These are phyloP conservation scores for Berghia stephanieae DNA, from an alignment of 1,140 invertebrate species.

Conservation along the genomic window DNA sequence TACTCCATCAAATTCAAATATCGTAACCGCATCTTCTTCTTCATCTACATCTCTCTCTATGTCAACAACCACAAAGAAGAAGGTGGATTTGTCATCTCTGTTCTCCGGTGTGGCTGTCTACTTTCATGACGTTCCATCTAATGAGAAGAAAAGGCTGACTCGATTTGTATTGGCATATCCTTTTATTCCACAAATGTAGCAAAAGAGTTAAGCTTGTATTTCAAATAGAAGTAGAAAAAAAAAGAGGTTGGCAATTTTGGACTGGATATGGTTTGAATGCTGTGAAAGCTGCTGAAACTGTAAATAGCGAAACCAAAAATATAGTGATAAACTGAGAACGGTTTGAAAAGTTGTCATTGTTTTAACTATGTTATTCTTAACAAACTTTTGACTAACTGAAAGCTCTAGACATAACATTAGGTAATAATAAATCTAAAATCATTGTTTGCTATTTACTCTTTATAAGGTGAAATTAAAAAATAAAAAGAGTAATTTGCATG, in stretches of 20 bases:
- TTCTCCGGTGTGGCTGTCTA: constrained; percentile 47
- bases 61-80: neutral
- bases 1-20: neutral
- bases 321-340: neutral
- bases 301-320: neutral
- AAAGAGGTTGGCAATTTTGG: neutral
- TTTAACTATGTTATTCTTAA: neutral
- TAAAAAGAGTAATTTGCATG: too few species aligned
- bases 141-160: constrained; percentile 48
- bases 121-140: constrained; percentile 45
- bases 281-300: neutral
- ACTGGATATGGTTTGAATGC: neutral
- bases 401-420: too few species aligned
- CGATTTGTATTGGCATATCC: constrained; percentile 63
- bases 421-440: too few species aligned
- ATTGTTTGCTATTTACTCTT: too few species aligned
- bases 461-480: too few species aligned
- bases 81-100: constrained; percentile 30
- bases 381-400: too few species aligned
- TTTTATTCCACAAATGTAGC: constrained; percentile 32
- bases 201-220: neutral
- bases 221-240: neutral
- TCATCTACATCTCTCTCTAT: neutral
- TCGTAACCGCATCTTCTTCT: neutral
- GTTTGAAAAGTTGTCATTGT: neutral